These are phyloP conservation scores for Hylomyscus alleni DNA, from an alignment of 2,797 vertebrate species.

Conservation along the genomic window DNA sequence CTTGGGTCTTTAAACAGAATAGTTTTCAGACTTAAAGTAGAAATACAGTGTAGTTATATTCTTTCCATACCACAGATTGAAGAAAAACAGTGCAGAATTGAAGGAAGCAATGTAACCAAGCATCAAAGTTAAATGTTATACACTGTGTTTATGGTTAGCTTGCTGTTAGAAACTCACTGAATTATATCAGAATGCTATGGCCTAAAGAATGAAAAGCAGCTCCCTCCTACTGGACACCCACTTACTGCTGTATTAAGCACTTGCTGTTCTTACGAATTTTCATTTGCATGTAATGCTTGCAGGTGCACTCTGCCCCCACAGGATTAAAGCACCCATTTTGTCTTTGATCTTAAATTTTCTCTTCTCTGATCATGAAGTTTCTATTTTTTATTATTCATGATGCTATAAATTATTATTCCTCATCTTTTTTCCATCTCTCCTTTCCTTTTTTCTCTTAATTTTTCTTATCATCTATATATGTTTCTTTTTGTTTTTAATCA, in stretches of 20 bases:
- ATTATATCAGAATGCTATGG: not conserved
- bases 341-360: not conserved
- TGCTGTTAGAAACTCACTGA: not conserved
- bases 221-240: not conserved
- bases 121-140: not conserved
- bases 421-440: accelerated
- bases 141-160: not conserved
- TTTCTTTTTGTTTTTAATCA: not conserved
- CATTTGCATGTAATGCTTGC: not conserved
- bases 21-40: not conserved
- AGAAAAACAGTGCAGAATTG: not conserved
- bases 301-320: constrained; percentile 4
- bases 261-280: not conserved
- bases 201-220: not conserved
- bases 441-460: no score
- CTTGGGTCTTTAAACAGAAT: not conserved
- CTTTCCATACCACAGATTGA: not conserved
- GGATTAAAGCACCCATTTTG: not conserved
- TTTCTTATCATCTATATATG: not conserved
- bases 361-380: constrained; percentile 12
- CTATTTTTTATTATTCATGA: not conserved
- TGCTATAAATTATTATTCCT: not conserved
- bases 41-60: not conserved
- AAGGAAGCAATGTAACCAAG: not conserved
- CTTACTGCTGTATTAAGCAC: not conserved